Conservation (phyloP, 2,113 vertebrate species). For the Chaenogobius annularis region DNA sequence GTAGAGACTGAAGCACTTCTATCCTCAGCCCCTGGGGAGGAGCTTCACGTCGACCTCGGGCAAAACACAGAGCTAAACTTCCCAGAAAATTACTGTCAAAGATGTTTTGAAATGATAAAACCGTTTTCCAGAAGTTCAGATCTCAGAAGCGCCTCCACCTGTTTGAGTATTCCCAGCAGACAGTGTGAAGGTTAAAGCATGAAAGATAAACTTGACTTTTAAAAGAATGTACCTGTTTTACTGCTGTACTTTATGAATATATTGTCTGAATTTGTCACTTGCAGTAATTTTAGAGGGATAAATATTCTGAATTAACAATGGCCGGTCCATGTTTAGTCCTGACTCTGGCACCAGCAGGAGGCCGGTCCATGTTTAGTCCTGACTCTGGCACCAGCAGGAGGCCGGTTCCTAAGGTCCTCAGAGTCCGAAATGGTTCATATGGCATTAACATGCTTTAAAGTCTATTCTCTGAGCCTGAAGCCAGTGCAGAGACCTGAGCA, state of each 20-base stretch:
- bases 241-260: background rate
- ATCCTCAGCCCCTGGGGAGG: conserved; percentile 17
- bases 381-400: too few species aligned
- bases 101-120: conserved; percentile 27
- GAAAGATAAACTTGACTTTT: background rate
- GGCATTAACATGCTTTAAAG: too few species aligned
- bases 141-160: conserved; percentile 1
- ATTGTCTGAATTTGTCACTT: background rate
- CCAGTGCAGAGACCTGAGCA: too few species aligned
- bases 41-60: conserved; percentile 16
- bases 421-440: too few species aligned
- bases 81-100: conserved; percentile 25
- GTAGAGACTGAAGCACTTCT: conserved; percentile 14
- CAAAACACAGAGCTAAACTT: conserved; percentile 24
- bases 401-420: too few species aligned
- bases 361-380: too few species aligned
- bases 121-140: background rate
- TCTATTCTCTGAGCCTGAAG: too few species aligned
- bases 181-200: conserved; percentile 10
- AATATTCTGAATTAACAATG: too few species aligned
- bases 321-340: too few species aligned
- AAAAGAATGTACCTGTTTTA: background rate
- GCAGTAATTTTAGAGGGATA: too few species aligned
- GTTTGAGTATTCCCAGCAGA: background rate
- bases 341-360: too few species aligned